Percentiles rank a stretch among this genome's conserved stretches.
Conservation (phyloP, 2,888 invertebrate genomes). For the Watsonalla cultraria region DNA sequence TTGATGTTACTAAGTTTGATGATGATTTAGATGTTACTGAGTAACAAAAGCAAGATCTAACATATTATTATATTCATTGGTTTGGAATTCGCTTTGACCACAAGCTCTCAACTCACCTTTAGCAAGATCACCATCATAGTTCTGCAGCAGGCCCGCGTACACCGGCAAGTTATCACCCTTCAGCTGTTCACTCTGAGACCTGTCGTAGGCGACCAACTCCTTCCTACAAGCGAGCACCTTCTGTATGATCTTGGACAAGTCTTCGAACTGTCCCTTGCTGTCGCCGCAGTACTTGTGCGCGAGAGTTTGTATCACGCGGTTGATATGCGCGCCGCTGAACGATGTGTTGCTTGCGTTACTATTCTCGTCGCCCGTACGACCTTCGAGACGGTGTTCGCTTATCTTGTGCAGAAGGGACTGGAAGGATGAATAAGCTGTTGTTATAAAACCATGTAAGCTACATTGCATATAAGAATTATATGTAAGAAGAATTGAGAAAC, state of each 20-base stretch:
- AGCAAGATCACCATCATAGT: conserved; percentile 62
- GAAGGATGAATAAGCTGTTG: conserved; percentile 3
- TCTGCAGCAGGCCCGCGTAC: conserved; percentile 68
- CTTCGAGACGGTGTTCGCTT: conserved; percentile 90
- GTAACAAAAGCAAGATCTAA: too few relatives aligned
- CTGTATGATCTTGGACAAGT: conserved; percentile 93
- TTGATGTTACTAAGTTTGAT: too few relatives aligned
- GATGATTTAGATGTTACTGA: too few relatives aligned
- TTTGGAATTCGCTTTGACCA: too few relatives aligned
- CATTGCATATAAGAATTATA: too few relatives aligned
- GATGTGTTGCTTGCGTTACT: conserved; percentile 70
- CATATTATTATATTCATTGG: too few relatives aligned
- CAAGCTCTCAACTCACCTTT: conserved; percentile 44
- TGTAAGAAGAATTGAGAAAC: too few relatives aligned
- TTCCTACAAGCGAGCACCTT: conserved; percentile 90
- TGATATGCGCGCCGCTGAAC: conserved; percentile 85
- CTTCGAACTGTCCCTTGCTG: conserved; percentile 96
- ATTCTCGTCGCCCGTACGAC: conserved; percentile 76
- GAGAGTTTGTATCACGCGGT: conserved; percentile 94
- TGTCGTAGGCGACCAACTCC: conserved; percentile 94
- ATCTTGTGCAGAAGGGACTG: conserved; percentile 89
- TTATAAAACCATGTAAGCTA: background rate
- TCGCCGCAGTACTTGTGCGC: conserved; percentile 97
- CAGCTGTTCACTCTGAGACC: conserved; percentile 85
- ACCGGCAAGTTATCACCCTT: conserved; percentile 67